A percentile compares a stretch with the other conserved stretches of the same genome.
These are phyloP conservation scores for Sebastes oblongus DNA, from an alignment of 2,797 vertebrate genomes.

Conservation along the genomic window DNA sequence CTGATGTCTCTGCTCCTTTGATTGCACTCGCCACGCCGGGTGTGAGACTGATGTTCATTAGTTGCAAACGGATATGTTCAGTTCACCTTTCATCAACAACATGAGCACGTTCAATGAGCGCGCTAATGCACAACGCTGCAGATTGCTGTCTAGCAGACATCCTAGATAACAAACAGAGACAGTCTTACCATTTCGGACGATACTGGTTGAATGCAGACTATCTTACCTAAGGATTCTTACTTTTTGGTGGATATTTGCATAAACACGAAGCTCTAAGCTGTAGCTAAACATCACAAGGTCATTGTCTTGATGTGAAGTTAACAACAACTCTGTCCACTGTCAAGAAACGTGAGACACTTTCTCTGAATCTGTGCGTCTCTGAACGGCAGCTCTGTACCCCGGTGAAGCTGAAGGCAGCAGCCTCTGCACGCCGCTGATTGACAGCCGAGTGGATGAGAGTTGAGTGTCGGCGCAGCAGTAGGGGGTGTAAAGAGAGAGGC, in stretches of 20 bases:
- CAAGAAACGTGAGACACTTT: not conserved
- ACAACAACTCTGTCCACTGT: not conserved
- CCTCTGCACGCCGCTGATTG: constrained; percentile 34
- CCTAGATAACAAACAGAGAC: not conserved
- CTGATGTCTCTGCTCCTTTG: too few species aligned
- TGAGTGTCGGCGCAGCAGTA: constrained; percentile 29
- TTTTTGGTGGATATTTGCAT: not conserved
- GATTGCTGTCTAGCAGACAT: not conserved
- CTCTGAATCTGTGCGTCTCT: not conserved
- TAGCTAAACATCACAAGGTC: not conserved
- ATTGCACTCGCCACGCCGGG: too few species aligned
- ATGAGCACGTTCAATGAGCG: too few species aligned
- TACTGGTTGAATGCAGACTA: not conserved
- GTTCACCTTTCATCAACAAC: too few species aligned
- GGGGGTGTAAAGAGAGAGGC: constrained; percentile 7
- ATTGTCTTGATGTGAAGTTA: not conserved
- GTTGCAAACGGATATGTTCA: too few species aligned
- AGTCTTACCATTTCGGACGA: not conserved
- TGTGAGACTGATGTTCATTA: too few species aligned
- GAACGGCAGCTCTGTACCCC: not conserved
- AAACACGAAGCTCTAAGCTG: not conserved
- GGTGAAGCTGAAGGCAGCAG: constrained; percentile 20
- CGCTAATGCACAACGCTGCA: too few species aligned
- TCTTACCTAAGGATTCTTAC: not conserved
- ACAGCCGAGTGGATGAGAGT: constrained; percentile 50